Evolutionary conservation across 2,888 invertebrate genomes (phyloP).

Genomic region (Melanotus villosus): DNA sequence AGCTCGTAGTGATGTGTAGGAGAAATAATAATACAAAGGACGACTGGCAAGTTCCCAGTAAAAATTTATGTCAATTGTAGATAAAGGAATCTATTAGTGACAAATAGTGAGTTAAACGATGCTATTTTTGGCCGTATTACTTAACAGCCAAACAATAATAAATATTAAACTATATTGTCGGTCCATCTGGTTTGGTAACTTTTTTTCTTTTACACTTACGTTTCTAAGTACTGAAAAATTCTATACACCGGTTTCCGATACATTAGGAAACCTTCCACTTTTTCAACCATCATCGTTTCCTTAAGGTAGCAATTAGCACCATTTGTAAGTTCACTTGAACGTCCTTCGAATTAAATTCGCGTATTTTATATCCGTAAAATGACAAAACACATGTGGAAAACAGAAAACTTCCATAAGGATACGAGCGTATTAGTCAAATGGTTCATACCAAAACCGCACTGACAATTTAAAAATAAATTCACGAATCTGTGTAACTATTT

Average conservation of each 20-base stretch:
- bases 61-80: not conserved
- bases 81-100: slow-evolving; percentile 21
- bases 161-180: not conserved
- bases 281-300: slow-evolving; percentile 76
- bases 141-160: slow-evolving; percentile 17
- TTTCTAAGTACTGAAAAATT: slow-evolving; percentile 87
- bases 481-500: slow-evolving; percentile 5
- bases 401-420: not conserved
- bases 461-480: slow-evolving; percentile 29
- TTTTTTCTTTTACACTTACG: slow-evolving; percentile 73
- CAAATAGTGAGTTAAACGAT: slow-evolving; percentile 6
- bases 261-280: slow-evolving; percentile 84
- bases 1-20: not conserved
- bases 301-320: slow-evolving; percentile 30
- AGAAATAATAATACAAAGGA: not conserved
- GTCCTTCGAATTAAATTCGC: not conserved
- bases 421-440: slow-evolving; percentile 11
- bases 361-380: not conserved
- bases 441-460: slow-evolving; percentile 15
- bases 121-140: slow-evolving; percentile 21
- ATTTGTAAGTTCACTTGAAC: slow-evolving; percentile 16
- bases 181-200: not conserved
- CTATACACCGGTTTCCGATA: slow-evolving; percentile 86
- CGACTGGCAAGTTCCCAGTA: not conserved
- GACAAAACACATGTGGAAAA: not conserved